These are phyloP conservation scores for Vireo altiloquus DNA, from an alignment of 2,113 vertebrate species.

Conservation along the genomic window DNA sequence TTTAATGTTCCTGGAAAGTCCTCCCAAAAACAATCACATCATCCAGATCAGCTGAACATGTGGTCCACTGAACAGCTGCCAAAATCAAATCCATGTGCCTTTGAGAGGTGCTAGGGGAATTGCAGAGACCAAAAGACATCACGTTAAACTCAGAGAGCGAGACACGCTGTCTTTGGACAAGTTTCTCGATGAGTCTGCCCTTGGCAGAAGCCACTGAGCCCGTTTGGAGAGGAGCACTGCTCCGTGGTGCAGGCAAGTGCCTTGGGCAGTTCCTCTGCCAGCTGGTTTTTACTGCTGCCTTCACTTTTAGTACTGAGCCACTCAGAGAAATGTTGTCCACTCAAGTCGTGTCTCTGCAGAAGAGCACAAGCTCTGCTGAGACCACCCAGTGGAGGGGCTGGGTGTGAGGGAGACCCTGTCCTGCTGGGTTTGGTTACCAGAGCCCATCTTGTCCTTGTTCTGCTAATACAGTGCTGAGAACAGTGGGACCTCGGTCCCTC, in stretches of 20 bases:
- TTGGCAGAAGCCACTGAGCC: conserved; percentile 21
- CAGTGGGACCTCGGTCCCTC: not conserved
- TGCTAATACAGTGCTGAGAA: not conserved
- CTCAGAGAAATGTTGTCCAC: not conserved
- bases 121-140: conserved; percentile 66
- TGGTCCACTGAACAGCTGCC: conserved; percentile 64
- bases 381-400: not conserved
- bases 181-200: conserved; percentile 41
- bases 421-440: conserved; percentile 25
- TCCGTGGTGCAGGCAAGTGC: not conserved
- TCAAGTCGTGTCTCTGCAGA: not conserved
- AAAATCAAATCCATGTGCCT: conserved; percentile 61
- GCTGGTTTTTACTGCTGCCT: not conserved
- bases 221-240: not conserved
- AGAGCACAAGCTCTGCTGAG: not conserved
- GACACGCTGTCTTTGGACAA: conserved; percentile 58
- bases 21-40: conserved; percentile 72
- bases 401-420: not conserved
- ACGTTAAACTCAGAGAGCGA: conserved; percentile 13
- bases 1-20: conserved; percentile 72
- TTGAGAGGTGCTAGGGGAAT: conserved; percentile 66
- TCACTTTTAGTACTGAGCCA: not conserved
- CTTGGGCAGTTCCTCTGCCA: not conserved
- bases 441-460: not conserved
- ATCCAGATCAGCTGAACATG: conserved; percentile 69